Percentiles rank a stretch among this genome's conserved stretches.
Conservation (phyloP, 2,113 vertebrate species). For the Craseonycteris thonglongyai region DNA sequence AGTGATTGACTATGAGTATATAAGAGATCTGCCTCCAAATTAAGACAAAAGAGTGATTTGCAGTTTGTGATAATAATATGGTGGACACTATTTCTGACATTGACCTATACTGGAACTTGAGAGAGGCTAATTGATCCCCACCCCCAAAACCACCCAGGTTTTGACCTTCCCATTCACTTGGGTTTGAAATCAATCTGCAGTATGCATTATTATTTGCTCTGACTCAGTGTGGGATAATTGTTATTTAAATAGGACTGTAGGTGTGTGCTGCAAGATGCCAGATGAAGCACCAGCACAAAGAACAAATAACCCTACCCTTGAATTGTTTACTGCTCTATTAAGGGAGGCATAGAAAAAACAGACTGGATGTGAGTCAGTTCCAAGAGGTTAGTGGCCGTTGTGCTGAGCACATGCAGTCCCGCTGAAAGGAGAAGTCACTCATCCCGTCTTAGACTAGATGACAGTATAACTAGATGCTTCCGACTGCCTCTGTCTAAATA, state of each 20-base stretch:
- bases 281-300: conserved; percentile 32
- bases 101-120: not conserved
- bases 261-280: conserved; percentile 50
- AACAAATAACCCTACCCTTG: conserved; percentile 50
- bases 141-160: no score
- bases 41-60: not conserved
- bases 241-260: conserved; percentile 68
- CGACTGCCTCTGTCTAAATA: not conserved
- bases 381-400: conserved; percentile 24
- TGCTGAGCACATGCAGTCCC: not conserved
- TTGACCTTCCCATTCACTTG: conserved; percentile 19
- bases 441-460: not conserved
- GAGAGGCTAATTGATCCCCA: not conserved
- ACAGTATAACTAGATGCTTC: not conserved
- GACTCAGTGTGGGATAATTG: conserved; percentile 61
- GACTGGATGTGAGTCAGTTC: not conserved
- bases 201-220: conserved; percentile 62
- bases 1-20: not conserved
- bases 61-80: not conserved
- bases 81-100: not conserved
- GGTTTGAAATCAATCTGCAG: conserved; percentile 57
- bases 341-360: not conserved
- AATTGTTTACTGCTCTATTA: conserved; percentile 55
- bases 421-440: not conserved
- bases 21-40: not conserved